Base-by-base conservation (phyloP, 2,888 invertebrate genomes). In the Caenorhabditis parvicauda region DNA sequence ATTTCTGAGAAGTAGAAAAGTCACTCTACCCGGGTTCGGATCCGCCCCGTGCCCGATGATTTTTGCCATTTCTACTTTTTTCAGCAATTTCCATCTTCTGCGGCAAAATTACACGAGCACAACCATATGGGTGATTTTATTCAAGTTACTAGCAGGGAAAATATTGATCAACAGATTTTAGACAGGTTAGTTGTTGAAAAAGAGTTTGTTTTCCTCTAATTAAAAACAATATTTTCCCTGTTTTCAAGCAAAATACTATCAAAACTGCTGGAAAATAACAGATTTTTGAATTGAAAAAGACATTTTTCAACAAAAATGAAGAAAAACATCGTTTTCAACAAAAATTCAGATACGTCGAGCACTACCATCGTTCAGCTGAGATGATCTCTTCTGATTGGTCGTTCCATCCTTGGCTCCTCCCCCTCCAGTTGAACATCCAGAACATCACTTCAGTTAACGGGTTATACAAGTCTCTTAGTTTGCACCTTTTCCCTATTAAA, bases 111-210 rank as follows among this genome's bases (percentile, higher is more conserved):
- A 1, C 55, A 57, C 12, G 55, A 59, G 39, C 70, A 70, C 38
- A 60, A 56, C 6, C 63, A 62, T 35, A 65, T 70, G 70, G 70
- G 70, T 4, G 70, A 70, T 46, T 70, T 63, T 24, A 64, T 70
- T 42, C 67, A 70, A 47, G 48, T 67, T 14, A 59, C 59, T 2
- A 57, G 59, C 1, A 54, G 70, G 32, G 55, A 27, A 9, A 44
- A 47, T 7, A 42, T 62, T 5, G 70, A 70, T 51, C 56, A 67
- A 3, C 49, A 54, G 6, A 27, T 64, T 25, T 27, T 50, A 22
- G 57, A 64, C 12, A 59, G 45, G 59, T 63, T 43, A 25, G 12
- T 14, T 45, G 21, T 25, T 35, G 1, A 35, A 35, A 35, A 35
- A 1, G 12, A 35, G n/a, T 35, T 35, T 14, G 12, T 14, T 37